Evolutionary conservation across 2,113 vertebrate genomes (phyloP).

Genomic region (Aplodontia rufa): DNA sequence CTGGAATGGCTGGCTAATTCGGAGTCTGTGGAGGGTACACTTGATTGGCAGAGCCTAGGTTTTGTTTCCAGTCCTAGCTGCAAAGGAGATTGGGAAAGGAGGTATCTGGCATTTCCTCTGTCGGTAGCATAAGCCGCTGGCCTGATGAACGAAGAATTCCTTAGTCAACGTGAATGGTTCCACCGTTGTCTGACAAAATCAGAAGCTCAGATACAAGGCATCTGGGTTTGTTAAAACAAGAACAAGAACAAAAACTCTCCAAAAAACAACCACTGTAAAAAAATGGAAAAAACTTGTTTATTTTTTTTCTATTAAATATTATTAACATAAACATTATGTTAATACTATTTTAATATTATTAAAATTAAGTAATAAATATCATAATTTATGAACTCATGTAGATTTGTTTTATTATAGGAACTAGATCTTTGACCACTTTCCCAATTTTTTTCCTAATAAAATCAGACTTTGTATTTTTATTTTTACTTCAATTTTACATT

Average conservation of each 20-base stretch:
- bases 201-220: neutral
- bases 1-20: neutral
- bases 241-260: no score
- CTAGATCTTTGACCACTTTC: neutral
- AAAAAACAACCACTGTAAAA: no score
- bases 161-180: neutral
- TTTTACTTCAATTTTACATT: neutral
- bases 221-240: neutral
- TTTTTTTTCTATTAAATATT: no score
- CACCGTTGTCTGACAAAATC: neutral
- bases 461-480: neutral
- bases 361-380: no score
- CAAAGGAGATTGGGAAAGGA: neutral
- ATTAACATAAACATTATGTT: no score
- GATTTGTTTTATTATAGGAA: neutral
- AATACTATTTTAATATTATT: no score
- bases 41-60: neutral
- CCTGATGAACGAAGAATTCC: neutral
- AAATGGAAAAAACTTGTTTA: no score
- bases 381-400: neutral
- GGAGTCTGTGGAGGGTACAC: neutral
- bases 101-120: neutral
- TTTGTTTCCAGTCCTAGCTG: neutral
- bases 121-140: neutral
- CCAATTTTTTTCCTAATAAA: neutral